Conservation (phyloP, 2,113 vertebrate genomes). For the Synodontis membranacea region DNA sequence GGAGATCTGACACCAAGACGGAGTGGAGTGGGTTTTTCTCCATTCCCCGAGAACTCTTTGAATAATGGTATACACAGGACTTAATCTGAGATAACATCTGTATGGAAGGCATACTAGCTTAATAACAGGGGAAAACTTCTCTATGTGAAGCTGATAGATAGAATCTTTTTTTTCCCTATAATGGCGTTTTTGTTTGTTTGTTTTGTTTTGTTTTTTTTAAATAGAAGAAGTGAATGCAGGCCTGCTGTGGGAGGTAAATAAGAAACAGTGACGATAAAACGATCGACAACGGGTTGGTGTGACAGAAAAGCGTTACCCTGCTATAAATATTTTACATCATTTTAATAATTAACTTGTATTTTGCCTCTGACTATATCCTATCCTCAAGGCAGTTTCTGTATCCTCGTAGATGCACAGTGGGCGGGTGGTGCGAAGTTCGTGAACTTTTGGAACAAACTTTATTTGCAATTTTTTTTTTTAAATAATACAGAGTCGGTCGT, state of each 20-base stretch:
- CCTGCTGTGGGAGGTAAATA: neutral
- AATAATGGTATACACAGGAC: neutral
- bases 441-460: too few species aligned
- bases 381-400: too few species aligned
- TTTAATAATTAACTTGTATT: too few species aligned
- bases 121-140: neutral
- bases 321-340: too few species aligned
- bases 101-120: neutral
- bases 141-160: neutral
- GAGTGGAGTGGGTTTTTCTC: neutral
- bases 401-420: too few species aligned
- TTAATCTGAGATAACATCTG: neutral
- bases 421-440: too few species aligned
- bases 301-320: neutral
- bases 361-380: too few species aligned
- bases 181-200: neutral
- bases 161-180: neutral
- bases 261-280: neutral
- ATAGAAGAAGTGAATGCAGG: neutral
- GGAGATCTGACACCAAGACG: constrained; percentile 6
- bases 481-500: too few species aligned
- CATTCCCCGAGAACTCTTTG: neutral
- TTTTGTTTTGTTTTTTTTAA: too few species aligned
- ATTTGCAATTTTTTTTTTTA: too few species aligned
- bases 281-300: neutral